A percentile compares a stretch with the other conserved stretches of the same genome.
phyloP scores from a whole-genome alignment of 2,797 vertebrate genomes.

The Platalea minor region DNA sequence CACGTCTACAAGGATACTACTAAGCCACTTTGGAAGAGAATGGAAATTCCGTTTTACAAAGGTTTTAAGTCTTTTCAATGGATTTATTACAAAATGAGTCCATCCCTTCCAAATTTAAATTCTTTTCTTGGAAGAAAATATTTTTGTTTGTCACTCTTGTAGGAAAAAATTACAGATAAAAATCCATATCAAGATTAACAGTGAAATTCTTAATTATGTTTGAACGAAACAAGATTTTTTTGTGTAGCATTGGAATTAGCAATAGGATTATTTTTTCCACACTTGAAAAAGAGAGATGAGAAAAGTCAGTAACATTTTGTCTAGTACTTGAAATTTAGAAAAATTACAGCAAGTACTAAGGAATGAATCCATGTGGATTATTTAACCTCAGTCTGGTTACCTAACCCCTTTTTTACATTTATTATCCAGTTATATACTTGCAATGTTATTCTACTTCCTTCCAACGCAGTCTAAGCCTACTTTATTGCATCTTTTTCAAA shows the following conservation, averaged over 20 bases:
- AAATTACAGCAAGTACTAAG: background rate
- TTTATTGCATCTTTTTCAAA: background rate
- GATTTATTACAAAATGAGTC: background rate
- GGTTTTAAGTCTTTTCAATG: background rate
- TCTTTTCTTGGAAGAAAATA: background rate
- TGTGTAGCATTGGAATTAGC: background rate
- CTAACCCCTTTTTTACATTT: background rate
- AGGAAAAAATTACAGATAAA: background rate
- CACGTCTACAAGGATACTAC: slow-evolving; percentile 15
- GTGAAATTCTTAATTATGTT: background rate
- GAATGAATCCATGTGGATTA: background rate
- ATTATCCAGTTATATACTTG: background rate
- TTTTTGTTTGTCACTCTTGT: background rate
- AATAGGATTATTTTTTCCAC: background rate
- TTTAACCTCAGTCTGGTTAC: background rate
- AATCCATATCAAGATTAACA: background rate
- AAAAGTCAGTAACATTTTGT: background rate
- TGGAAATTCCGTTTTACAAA: slow-evolving; percentile 7
- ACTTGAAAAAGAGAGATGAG: background rate
- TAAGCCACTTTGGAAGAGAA: slow-evolving; percentile 30
- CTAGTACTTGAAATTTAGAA: background rate
- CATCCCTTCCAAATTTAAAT: background rate
- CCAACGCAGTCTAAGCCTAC: background rate
- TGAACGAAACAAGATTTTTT: background rate
- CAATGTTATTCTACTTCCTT: background rate